phyloP scores from a whole-genome alignment of 1,140 invertebrate genomes.

The Eriocheir sinensis region DNA sequence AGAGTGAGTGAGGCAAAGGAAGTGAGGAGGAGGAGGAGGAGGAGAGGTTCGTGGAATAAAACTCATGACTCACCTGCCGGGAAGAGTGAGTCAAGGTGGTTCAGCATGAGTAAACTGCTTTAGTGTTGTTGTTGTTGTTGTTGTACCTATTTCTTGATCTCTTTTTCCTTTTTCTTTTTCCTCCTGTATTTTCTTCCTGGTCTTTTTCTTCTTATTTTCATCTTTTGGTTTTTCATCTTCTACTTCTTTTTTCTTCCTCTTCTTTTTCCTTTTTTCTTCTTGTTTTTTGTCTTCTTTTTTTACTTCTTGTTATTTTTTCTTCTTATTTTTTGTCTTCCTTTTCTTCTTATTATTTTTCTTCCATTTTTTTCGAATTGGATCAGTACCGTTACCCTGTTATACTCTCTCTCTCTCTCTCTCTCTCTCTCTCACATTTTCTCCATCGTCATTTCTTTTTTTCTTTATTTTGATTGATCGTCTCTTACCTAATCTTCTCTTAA shows the following conservation, averaged over 20 bases:
- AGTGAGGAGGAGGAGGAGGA: conserved; percentile 2
- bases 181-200: not conserved
- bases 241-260: not conserved
- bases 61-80: too few species aligned
- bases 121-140: not conserved
- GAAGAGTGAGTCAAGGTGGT: too few species aligned
- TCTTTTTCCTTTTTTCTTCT: not conserved
- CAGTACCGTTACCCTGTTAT: not conserved
- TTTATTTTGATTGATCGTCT: too few species aligned
- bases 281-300: not conserved
- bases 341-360: not conserved
- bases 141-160: not conserved
- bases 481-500: too few species aligned
- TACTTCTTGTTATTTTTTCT: not conserved
- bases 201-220: not conserved
- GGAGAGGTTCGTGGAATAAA: too few species aligned
- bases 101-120: too few species aligned
- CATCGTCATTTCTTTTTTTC: too few species aligned
- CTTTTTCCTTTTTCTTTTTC: not conserved
- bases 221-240: not conserved
- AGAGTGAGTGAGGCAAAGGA: not conserved
- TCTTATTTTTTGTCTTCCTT: not conserved
- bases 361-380: not conserved
- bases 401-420: conserved; percentile 3
- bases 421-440: too few species aligned